Percentiles rank a stretch among this genome's conserved stretches.
Evolutionary conservation across 2,113 vertebrate species (phyloP).

Genomic region (Lanius collurio): DNA sequence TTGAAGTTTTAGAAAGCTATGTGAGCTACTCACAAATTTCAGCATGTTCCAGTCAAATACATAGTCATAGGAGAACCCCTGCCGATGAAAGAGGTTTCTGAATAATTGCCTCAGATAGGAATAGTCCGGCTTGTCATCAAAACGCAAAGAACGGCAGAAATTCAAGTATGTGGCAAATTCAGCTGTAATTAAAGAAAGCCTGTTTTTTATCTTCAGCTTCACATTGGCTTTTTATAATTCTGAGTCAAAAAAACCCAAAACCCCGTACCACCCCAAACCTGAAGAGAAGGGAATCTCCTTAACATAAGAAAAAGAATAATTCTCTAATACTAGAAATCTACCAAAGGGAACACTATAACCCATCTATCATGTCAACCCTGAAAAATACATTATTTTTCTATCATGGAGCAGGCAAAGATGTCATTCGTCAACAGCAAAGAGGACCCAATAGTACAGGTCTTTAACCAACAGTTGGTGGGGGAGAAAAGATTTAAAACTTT

Average conservation of each 20-base stretch:
- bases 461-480: accelerated
- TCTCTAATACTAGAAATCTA: background rate
- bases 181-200: slow-evolving; percentile 72
- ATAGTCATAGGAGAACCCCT: slow-evolving; percentile 96
- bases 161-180: slow-evolving; percentile 97
- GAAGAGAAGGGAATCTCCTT: background rate
- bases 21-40: slow-evolving; percentile 89
- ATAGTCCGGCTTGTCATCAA: slow-evolving; percentile 96
- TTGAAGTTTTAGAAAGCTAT: background rate
- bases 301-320: background rate
- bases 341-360: background rate
- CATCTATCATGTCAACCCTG: background rate
- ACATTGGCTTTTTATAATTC: background rate
- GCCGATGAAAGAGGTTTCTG: slow-evolving; percentile 94
- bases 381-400: background rate
- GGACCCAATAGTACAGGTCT: background rate
- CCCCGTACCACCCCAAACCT: background rate
- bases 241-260: background rate
- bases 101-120: slow-evolving; percentile 94
- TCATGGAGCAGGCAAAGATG: background rate
- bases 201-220: background rate
- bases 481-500: background rate
- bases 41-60: slow-evolving; percentile 99
- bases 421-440: background rate
- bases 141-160: slow-evolving; percentile 93